Evolutionary conservation across 2,797 vertebrate genomes (phyloP), one percentile per base, ranked within the genome.

Genomic region (Spheniscus humboldti): DNA sequence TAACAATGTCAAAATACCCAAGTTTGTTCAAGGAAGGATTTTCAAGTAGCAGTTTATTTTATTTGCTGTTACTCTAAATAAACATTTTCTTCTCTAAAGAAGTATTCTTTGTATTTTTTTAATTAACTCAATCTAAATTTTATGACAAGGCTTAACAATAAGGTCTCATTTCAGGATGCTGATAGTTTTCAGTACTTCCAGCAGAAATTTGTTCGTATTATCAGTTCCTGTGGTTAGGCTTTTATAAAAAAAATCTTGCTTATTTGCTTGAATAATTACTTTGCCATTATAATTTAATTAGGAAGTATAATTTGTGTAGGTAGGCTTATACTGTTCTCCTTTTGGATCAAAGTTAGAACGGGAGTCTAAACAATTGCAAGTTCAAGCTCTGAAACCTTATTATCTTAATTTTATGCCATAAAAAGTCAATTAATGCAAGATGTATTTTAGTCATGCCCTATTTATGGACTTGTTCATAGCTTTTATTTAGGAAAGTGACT

Each of bases 201-300:
- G 69, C 13, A 66, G 56, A 75, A 50, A 48, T 86, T 66, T 74
- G 66, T 94, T 83, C 85, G 37, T 80, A 50, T 93, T 67, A 55
- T 60, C 63, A 27, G 77, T 66, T 84, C 72, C n/a, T 80, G 48
- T 92, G 47, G 37, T 78, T 86, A 75, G 43, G 37, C 6, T 39
- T 93, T 77, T 88, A 94, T 81, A 79, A 63, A 91, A 97, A 81
- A 63, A 91, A 97, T 41, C 45, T 16, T 72, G 2, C 13, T 86
- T 68, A 77, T 92, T 87, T 93, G 43, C 62, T 87, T 82, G 71
- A 90, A 75, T 92, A 33, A 59, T 87, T 81, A 55, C n/a, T 86
- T 77, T 39, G 85, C 64, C 48, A 66, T 73, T 92, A 72, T 88
- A 96, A 97, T 50, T 82, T 72, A 97, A 88, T 96, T 53, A 64